These are phyloP conservation scores for Corythornis vintsioides DNA, from an alignment of 2,113 vertebrate species.

Conservation along the genomic window DNA sequence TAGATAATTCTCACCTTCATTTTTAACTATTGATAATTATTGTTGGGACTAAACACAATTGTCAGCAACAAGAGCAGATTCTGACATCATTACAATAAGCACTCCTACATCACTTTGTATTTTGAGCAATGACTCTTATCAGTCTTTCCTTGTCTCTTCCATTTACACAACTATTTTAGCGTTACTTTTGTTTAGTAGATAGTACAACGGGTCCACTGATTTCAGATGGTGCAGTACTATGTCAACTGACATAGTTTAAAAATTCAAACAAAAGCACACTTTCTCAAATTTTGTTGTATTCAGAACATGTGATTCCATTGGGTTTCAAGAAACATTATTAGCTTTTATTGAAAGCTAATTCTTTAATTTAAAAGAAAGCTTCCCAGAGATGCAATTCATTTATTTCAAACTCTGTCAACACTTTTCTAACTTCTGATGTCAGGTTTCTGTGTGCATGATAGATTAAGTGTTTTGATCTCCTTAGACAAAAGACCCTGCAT, in stretches of 20 bases:
- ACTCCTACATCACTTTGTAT: neutral
- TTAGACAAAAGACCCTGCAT: neutral
- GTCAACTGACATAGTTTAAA: neutral
- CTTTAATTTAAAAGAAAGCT: neutral
- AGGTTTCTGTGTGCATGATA: neutral
- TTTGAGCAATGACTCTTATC: neutral
- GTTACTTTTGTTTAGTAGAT: neutral
- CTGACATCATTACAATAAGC: neutral
- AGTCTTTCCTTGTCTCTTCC: neutral
- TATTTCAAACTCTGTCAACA: neutral
- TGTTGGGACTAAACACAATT: neutral
- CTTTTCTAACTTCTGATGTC: neutral
- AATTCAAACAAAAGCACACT: neutral
- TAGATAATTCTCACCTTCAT: neutral
- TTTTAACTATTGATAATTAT: neutral
- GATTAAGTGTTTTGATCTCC: neutral
- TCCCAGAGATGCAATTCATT: neutral
- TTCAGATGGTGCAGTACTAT: neutral
- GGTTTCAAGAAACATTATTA: neutral
- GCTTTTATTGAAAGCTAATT: neutral
- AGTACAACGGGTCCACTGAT: neutral
- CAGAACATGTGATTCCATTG: neutral
- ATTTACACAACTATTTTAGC: neutral
- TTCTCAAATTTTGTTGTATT: neutral
- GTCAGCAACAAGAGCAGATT: neutral